These are phyloP conservation scores for Thecophora atra DNA, from an alignment of 2,888 invertebrate genomes.

Conservation along the genomic window DNA sequence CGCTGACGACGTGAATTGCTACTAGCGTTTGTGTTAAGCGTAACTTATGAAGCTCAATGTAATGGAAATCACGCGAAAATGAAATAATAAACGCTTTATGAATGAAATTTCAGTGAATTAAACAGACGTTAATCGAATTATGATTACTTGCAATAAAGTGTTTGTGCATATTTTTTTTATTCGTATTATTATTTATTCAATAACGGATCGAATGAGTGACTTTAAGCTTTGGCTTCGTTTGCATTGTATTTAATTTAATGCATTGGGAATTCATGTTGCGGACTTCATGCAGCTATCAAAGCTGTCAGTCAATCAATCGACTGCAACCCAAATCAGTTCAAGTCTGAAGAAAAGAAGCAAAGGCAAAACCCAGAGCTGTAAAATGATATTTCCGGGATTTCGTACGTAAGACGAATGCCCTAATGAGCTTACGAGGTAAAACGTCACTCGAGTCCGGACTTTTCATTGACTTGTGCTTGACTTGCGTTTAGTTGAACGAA, in stretches of 20 bases:
- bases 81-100: neutral
- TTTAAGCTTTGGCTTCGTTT: no score
- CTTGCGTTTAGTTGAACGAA: neutral
- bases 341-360: neutral
- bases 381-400: conserved; percentile 24
- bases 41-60: conserved; percentile 2
- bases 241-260: no score
- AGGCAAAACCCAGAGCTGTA: neutral
- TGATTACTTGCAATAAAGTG: no score
- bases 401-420: neutral
- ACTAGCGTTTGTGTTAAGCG: conserved; percentile 41
- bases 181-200: no score
- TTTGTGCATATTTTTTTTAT: no score
- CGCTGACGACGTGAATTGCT: conserved; percentile 52
- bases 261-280: no score
- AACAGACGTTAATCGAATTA: no score
- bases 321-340: conserved; percentile 8
- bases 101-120: no score
- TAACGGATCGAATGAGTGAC: no score
- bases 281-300: conserved; percentile 4
- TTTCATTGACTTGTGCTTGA: conserved; percentile 14
- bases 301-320: conserved; percentile 24
- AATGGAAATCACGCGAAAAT: conserved; percentile 17
- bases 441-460: neutral
- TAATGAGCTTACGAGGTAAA: conserved; percentile 12